phyloP scores from a whole-genome alignment of 2,888 invertebrate genomes.

The Drosophila leonis region DNA sequence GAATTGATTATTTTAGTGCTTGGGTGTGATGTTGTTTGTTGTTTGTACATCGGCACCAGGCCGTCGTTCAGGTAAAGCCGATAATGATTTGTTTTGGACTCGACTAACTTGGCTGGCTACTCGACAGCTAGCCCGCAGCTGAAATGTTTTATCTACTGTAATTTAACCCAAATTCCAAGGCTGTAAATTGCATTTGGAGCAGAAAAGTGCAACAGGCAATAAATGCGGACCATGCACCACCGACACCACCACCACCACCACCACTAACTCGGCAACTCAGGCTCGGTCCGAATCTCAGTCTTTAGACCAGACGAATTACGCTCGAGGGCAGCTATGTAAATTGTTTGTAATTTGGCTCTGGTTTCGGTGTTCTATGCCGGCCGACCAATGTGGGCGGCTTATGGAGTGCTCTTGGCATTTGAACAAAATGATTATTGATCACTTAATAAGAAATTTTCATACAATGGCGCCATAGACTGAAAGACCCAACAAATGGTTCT shows the following conservation, averaged over 20 bases:
- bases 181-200: conserved; percentile 77
- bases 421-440: conserved; percentile 81
- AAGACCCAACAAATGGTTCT: conserved; percentile 39
- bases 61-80: conserved; percentile 39
- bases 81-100: conserved; percentile 67
- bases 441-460: conserved; percentile 76
- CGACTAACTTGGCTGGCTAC: conserved; percentile 25
- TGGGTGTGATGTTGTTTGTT: conserved; percentile 77
- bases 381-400: conserved; percentile 45
- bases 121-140: conserved; percentile 54
- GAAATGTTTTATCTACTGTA: conserved; percentile 72
- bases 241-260: not conserved
- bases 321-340: conserved; percentile 70
- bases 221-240: conserved; percentile 1
- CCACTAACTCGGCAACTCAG: not conserved
- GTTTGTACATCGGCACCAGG: conserved; percentile 20
- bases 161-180: conserved; percentile 80
- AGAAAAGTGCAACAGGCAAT: conserved; percentile 64
- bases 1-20: conserved; percentile 79
- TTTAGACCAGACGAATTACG: conserved; percentile 51
- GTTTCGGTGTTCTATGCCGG: conserved; percentile 49
- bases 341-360: conserved; percentile 78
- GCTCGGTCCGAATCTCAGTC: conserved; percentile 9
- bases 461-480: conserved; percentile 68
- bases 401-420: conserved; percentile 74